A percentile compares a stretch with the other conserved stretches of the same genome.
Conservation (phyloP, 2,888 invertebrate genomes). For the Priocnemis perturbator region DNA sequence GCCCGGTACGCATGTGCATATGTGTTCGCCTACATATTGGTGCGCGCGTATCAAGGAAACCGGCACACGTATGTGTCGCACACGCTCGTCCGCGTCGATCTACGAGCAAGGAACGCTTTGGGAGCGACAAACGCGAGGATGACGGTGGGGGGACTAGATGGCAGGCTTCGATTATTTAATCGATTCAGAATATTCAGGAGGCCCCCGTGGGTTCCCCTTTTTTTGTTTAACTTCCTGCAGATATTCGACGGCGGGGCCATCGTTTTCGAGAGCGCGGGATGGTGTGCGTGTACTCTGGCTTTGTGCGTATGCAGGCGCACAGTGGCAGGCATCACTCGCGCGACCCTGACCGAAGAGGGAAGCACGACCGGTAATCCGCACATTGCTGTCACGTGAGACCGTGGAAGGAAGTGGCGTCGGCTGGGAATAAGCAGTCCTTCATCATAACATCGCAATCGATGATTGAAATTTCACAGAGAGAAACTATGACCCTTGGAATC, state of each 20-base stretch:
- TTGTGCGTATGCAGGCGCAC: neutral
- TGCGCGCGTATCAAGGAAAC: neutral
- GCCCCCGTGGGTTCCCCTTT: constrained; percentile 66
- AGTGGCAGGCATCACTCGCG: constrained; percentile 3
- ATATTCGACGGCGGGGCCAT: constrained; percentile 53
- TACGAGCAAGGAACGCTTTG: neutral
- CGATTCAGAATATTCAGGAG: constrained; percentile 73
- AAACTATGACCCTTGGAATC: too few species aligned
- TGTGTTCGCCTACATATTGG: neutral
- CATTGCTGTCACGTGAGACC: constrained; percentile 53
- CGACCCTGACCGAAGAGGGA: constrained; percentile 42
- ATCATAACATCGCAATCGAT: too few species aligned
- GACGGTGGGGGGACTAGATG: constrained; percentile 62
- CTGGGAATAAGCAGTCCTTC: neutral
- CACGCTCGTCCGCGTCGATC: neutral
- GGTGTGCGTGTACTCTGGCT: neutral
- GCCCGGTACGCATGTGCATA: constrained; percentile 32
- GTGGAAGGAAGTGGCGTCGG: neutral
- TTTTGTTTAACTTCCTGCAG: constrained; percentile 74
- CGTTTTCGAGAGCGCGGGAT: constrained; percentile 36
- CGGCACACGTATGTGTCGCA: neutral
- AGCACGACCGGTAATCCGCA: constrained; percentile 38
- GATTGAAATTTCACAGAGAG: too few species aligned
- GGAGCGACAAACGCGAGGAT: constrained; percentile 11
- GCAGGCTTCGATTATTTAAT: constrained; percentile 74